These are phyloP conservation scores for Trachelus stipa DNA, from an alignment of 2,888 invertebrate genomes.

Conservation along the genomic window DNA sequence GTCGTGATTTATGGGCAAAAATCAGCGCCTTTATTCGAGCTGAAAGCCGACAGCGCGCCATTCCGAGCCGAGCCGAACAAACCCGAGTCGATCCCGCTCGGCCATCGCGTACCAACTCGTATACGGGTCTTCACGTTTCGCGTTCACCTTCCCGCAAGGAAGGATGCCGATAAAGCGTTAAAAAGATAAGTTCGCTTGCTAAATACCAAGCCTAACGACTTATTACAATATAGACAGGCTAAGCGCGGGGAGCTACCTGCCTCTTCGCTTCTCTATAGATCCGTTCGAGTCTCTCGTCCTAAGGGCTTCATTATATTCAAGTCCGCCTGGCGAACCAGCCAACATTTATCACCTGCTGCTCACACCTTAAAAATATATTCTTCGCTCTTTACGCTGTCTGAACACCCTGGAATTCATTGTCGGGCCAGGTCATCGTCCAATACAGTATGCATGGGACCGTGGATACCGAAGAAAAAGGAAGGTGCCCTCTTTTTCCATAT, in stretches of 20 bases:
- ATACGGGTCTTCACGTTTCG: neutral
- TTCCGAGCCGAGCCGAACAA: neutral
- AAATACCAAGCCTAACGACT: conserved; percentile 51
- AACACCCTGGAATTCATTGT: no score
- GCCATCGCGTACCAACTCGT: no score
- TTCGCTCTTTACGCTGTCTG: no score
- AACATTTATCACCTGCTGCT: conserved; percentile 35
- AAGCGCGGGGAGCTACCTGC: conserved; percentile 17
- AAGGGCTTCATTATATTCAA: conserved; percentile 34
- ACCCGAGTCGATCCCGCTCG: no score
- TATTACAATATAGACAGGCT: conserved; percentile 39
- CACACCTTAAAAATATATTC: no score
- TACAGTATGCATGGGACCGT: no score
- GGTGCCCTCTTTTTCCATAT: no score
- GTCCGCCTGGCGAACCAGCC: conserved; percentile 16
- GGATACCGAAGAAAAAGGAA: no score
- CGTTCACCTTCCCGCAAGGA: conserved; percentile 7
- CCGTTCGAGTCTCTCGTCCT: conserved; percentile 30
- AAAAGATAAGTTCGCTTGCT: conserved; percentile 42
- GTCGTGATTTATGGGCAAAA: conserved; percentile 53
- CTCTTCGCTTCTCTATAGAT: conserved; percentile 10
- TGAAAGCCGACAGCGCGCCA: conserved; percentile 25
- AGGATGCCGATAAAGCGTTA: conserved; percentile 27
- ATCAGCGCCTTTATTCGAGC: conserved; percentile 49
- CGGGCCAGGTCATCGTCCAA: no score